phyloP scores from a whole-genome alignment of 2,113 vertebrate genomes.

The Ploceus nigricollis region DNA sequence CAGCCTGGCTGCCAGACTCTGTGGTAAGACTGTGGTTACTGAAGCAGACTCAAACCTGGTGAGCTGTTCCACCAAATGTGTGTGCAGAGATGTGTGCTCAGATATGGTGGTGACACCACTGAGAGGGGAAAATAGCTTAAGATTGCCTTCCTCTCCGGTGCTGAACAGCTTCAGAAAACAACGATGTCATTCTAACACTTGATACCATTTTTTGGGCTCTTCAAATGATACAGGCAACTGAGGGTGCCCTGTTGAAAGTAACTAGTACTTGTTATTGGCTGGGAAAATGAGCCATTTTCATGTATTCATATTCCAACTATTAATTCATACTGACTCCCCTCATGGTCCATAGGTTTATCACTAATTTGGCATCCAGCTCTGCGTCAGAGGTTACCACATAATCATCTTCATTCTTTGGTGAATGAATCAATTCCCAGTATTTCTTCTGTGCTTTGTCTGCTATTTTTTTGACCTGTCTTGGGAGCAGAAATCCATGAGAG shows the following conservation, averaged over 20 bases:
- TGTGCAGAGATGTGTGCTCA: neutral
- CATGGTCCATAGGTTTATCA: slow-evolving; percentile 63
- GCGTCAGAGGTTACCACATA: slow-evolving; percentile 81
- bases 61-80: neutral
- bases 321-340: neutral
- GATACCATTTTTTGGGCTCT: neutral
- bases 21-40: neutral
- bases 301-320: neutral
- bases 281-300: neutral
- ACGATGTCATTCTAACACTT: neutral
- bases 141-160: neutral
- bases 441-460: slow-evolving; percentile 84
- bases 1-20: neutral
- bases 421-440: slow-evolving; percentile 84
- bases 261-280: neutral
- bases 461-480: slow-evolving; percentile 66
- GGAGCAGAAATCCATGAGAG: slow-evolving; percentile 71
- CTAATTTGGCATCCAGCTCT: slow-evolving; percentile 81
- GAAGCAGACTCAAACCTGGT: neutral
- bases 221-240: neutral
- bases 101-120: neutral
- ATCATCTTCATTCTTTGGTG: slow-evolving; percentile 86
- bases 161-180: neutral
- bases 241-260: neutral
- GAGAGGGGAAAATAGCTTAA: neutral